phyloP scores from a whole-genome alignment of 2,113 vertebrate genomes.

The Lepus americanus region DNA sequence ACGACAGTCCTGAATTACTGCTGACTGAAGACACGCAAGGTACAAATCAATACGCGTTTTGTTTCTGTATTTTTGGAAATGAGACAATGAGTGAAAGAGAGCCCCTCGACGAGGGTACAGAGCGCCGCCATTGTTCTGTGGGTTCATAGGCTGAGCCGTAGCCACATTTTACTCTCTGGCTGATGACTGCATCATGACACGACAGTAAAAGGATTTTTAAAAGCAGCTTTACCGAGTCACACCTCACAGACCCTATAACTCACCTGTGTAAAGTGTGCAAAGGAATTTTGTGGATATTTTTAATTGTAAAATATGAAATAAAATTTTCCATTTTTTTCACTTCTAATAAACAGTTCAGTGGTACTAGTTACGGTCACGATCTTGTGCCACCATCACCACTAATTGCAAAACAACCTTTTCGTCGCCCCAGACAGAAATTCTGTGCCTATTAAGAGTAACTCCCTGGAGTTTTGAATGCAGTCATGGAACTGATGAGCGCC shows the following conservation, averaged over 20 bases:
- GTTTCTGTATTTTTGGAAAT: conserved; percentile 71
- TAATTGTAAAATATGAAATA: not conserved
- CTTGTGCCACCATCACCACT: not conserved
- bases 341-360: not conserved
- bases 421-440: not conserved
- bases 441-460: not conserved
- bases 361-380: not conserved
- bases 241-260: not conserved
- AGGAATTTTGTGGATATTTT: not conserved
- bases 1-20: conserved; percentile 81
- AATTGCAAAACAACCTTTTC: not conserved
- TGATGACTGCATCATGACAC: not conserved
- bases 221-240: not conserved
- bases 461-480: not conserved
- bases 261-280: not conserved
- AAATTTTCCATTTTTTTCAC: not conserved
- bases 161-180: not conserved
- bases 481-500: not conserved
- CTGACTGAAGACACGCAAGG: conserved; percentile 78
- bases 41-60: conserved; percentile 79
- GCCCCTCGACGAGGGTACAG: not conserved
- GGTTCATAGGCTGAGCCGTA: not conserved
- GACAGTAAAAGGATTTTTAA: not conserved
- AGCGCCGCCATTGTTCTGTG: not conserved
- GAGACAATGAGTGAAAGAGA: conserved; percentile 64